Conservation (phyloP, 2,888 invertebrate genomes). For the Omphaloscelis lunosa region DNA sequence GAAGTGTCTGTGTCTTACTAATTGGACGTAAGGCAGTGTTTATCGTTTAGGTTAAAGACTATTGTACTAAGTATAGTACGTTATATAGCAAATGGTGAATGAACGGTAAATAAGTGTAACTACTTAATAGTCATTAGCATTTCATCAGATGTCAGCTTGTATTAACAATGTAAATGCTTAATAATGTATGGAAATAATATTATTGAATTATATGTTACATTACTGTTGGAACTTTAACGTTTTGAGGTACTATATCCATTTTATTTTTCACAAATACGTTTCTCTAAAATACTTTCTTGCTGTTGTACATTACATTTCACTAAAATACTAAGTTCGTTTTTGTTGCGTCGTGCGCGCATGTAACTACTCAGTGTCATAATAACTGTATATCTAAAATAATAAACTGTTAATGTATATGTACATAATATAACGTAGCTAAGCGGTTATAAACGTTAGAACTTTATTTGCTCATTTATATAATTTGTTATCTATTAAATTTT, state of each 20-base stretch:
- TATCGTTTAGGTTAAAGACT: slow-evolving; percentile 62
- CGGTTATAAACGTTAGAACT: slow-evolving; percentile 66
- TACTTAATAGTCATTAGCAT: slow-evolving; percentile 62
- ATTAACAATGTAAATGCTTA: slow-evolving; percentile 69
- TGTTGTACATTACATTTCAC: slow-evolving; percentile 59
- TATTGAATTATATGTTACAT: slow-evolving; percentile 25
- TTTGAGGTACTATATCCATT: slow-evolving; percentile 20
- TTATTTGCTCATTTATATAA: slow-evolving; percentile 65
- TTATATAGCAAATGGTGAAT: slow-evolving; percentile 56
- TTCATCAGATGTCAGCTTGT: slow-evolving; percentile 64
- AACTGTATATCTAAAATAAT: slow-evolving; percentile 62
- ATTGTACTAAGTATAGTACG: slow-evolving; percentile 52
- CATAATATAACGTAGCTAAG: slow-evolving; percentile 69
- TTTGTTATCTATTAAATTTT: slow-evolving; percentile 53
- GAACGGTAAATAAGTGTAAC: slow-evolving; percentile 60
- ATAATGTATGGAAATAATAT: slow-evolving; percentile 54
- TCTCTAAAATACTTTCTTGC: slow-evolving; percentile 26
- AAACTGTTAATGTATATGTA: slow-evolving; percentile 67
- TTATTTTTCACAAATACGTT: slow-evolving; percentile 13
- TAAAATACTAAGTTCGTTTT: slow-evolving; percentile 36
- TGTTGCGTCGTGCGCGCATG: slow-evolving; percentile 47
- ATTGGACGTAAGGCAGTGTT: slow-evolving; percentile 63
- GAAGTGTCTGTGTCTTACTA: slow-evolving; percentile 58
- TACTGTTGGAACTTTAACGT: slow-evolving; percentile 22
- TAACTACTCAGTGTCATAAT: slow-evolving; percentile 64